Evolutionary conservation across 2,888 invertebrate genomes (phyloP).

Genomic region (Eristalis intricaria): DNA sequence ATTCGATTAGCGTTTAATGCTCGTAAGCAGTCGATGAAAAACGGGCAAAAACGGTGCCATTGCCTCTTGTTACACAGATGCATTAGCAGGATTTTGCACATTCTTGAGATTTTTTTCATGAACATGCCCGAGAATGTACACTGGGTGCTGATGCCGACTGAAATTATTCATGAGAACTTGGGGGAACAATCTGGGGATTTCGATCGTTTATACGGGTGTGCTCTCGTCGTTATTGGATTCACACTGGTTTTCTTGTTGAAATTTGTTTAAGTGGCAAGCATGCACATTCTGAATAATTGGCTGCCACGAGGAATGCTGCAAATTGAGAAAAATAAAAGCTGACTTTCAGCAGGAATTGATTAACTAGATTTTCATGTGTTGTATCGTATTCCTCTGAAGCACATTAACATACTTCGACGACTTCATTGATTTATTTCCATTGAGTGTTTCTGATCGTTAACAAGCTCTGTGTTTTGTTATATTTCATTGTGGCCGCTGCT

Average conservation of each 20-base stretch:
- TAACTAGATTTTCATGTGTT: too few relatives aligned
- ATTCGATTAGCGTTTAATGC: conserved; percentile 66
- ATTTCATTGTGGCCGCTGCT: too few relatives aligned
- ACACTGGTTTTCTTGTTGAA: neutral
- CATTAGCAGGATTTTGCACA: conserved; percentile 29
- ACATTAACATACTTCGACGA: too few relatives aligned
- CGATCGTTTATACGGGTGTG: neutral
- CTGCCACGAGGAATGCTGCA: neutral
- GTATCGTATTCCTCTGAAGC: too few relatives aligned
- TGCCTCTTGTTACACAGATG: conserved; percentile 10
- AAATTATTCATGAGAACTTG: conserved; percentile 11
- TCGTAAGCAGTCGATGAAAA: conserved; percentile 31
- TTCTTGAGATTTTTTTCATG: conserved; percentile 1
- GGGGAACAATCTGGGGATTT: neutral
- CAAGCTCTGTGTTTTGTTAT: too few relatives aligned
- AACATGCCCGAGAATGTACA: neutral
- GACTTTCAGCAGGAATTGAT: neutral
- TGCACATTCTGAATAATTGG: neutral
- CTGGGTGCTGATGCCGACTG: conserved; percentile 14
- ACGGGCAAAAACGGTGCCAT: neutral
- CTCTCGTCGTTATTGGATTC: neutral
- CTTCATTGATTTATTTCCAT: too few relatives aligned
- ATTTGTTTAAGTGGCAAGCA: neutral
- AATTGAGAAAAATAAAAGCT: neutral
- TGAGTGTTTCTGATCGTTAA: too few relatives aligned